A percentile compares a stretch with the other conserved stretches of the same genome.
phyloP scores from a whole-genome alignment of 2,888 invertebrate genomes.

The Vanessa cardui region DNA sequence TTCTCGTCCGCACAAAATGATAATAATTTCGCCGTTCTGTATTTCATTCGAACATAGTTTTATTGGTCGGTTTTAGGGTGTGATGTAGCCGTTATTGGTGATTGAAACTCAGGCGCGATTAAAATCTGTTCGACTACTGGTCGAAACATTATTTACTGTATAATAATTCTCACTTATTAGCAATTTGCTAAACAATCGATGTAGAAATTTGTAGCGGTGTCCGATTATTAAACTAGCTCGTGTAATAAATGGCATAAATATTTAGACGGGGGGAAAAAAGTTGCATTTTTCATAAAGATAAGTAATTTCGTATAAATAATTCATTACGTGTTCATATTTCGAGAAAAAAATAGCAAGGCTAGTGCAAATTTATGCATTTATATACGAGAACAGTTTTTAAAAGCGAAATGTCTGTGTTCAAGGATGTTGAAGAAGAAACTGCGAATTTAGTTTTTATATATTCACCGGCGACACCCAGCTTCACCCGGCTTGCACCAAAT shows the following conservation, averaged over 20 bases:
- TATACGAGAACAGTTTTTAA: too few species aligned
- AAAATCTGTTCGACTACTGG: background rate
- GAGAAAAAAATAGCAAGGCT: constrained; percentile 29
- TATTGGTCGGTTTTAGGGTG: background rate
- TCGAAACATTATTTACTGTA: background rate
- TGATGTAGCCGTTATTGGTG: background rate
- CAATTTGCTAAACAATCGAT: constrained; percentile 1
- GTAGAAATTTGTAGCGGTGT: constrained; percentile 4
- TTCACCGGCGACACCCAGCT: too few species aligned
- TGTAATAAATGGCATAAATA: constrained; percentile 36
- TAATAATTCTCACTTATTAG: background rate
- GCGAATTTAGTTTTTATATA: background rate
- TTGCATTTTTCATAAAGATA: constrained; percentile 44
- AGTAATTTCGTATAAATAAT: constrained; percentile 53
- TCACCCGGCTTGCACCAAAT: too few species aligned
- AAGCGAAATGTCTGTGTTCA: too few species aligned
- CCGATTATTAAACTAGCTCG: constrained; percentile 31
- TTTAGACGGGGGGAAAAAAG: constrained; percentile 28
- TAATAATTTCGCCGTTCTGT: constrained; percentile 55
- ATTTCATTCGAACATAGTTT: constrained; percentile 1
- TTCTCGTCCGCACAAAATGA: constrained; percentile 61
- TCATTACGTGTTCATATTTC: constrained; percentile 39
- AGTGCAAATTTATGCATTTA: constrained; percentile 28
- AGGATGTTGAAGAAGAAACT: background rate
- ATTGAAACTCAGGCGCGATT: background rate